These are phyloP conservation scores for Drosophila gaucha DNA, from an alignment of 2,888 invertebrate species.

Conservation along the genomic window DNA sequence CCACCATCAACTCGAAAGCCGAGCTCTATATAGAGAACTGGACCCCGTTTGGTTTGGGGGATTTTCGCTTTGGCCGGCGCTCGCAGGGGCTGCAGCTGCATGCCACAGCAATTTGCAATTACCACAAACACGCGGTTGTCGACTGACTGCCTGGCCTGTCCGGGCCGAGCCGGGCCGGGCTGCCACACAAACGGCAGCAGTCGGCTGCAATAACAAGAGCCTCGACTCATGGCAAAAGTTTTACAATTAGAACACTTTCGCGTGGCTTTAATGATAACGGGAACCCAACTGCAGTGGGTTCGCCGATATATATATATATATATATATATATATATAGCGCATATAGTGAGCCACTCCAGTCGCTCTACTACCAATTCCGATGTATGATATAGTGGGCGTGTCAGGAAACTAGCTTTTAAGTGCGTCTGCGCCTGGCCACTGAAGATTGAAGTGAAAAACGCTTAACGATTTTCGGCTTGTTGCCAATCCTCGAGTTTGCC, in stretches of 20 bases:
- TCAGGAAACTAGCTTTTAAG: slow-evolving; percentile 75
- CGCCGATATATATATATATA: too few relatives aligned
- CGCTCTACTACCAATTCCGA: slow-evolving; percentile 16
- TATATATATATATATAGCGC: too few relatives aligned
- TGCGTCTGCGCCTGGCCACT: slow-evolving; percentile 63
- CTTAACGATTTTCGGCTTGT: slow-evolving; percentile 34
- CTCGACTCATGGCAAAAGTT: slow-evolving; percentile 56
- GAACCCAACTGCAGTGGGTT: slow-evolving; percentile 23
- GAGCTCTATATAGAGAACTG: slow-evolving; percentile 1
- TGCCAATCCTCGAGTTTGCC: too few relatives aligned
- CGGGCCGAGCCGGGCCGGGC: background rate
- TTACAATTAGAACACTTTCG: slow-evolving; percentile 68
- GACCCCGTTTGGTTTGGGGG: background rate
- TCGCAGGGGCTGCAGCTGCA: slow-evolving; percentile 56
- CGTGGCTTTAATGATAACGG: slow-evolving; percentile 64
- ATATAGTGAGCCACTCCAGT: slow-evolving; percentile 3
- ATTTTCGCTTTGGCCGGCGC: slow-evolving; percentile 8
- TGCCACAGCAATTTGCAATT: slow-evolving; percentile 77
- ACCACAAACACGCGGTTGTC: slow-evolving; percentile 71
- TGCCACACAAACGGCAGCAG: slow-evolving; percentile 12
- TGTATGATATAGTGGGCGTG: slow-evolving; percentile 56
- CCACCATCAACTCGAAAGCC: slow-evolving; percentile 37
- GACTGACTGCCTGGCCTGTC: slow-evolving; percentile 11
- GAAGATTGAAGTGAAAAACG: slow-evolving; percentile 42
- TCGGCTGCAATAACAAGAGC: slow-evolving; percentile 14